Percentiles rank a stretch among this genome's conserved stretches.
phyloP scores from a whole-genome alignment of 2,888 invertebrate genomes.

The Chalcis sispes region DNA sequence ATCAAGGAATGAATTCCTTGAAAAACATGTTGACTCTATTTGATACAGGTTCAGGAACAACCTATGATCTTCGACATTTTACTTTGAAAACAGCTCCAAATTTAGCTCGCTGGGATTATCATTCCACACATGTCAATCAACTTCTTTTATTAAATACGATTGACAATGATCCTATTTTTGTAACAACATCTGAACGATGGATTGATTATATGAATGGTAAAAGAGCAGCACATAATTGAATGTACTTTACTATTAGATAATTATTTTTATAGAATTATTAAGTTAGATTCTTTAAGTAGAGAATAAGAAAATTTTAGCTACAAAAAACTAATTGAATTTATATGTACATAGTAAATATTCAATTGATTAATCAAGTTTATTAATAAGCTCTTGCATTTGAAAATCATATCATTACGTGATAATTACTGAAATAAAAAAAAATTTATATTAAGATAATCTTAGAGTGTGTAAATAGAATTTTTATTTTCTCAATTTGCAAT shows the following conservation, averaged over 20 bases:
- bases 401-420: constrained; percentile 5
- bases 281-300: constrained; percentile 11
- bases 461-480: constrained; percentile 32
- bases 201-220: constrained; percentile 97
- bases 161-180: constrained; percentile 88
- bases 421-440: constrained; percentile 16
- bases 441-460: constrained; percentile 26
- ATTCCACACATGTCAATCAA: constrained; percentile 98
- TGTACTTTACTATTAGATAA: constrained; percentile 23
- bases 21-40: constrained; percentile 92
- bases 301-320: constrained; percentile 12
- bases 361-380: too few species aligned
- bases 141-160: constrained; percentile 91
- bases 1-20: constrained; percentile 90
- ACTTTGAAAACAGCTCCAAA: constrained; percentile 93
- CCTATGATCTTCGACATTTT: constrained; percentile 97
- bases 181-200: constrained; percentile 93
- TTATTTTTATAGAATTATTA: constrained; percentile 49
- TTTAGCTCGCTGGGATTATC: constrained; percentile 98
- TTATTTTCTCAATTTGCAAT: constrained; percentile 10
- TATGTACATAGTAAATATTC: constrained; percentile 34
- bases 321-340: constrained; percentile 1
- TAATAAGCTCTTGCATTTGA: too few species aligned
- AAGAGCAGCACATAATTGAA: constrained; percentile 93
- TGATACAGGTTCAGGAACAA: constrained; percentile 96